Base-by-base conservation (phyloP, 92 coral and sea anemone species). In the Anthopleura xanthogrammica region DNA sequence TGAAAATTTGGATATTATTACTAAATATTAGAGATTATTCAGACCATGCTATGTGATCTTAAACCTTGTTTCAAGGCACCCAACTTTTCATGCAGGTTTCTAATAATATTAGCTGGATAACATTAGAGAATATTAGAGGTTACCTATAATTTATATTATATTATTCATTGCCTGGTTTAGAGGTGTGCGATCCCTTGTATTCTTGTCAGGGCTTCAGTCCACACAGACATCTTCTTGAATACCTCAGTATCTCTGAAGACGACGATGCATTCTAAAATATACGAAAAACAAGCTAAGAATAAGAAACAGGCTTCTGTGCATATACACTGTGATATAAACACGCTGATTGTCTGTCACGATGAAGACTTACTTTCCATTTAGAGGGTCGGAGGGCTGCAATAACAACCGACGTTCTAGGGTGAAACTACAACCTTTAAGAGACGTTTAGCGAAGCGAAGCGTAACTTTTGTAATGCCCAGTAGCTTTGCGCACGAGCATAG, bases 181-280 rank as follows among this genome's bases (percentile, higher is more conserved):
- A 3, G 8, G 52, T 19, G 19, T 29, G 5, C 42, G 36, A 72
- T 77, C 54, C 78, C 65, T 17, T 52, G 58, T 4, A 52, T 75
- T 65, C 83, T 77, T 77, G 77, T 13, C 83, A 84, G 58, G 12
- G 83, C 87, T 50, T 87, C 89, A 16, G 92, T 85, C 89, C 89
- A 89, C 20, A 84, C 70, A 1, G 90, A 52, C 42, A 80, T 64
- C 65, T 89, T 89, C 72, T 76, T 82, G 83, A 75, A 91, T 5
- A 82, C 77, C 48, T 86, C 92, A 39, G 87, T 81, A n/a, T 83
- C 76, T 39, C 87, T 77, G 60, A 91, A 81, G 43, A 82, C 75
- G 40, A 89, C 68, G 74, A 91, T 82, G 75, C 89, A 83, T 57
- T 77, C 90, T 80, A 87, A 72, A 57, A 80, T 20, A 62, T 12